Evolutionary conservation across 2,888 invertebrate species (phyloP).

Genomic region (Ophion obscuratus): DNA sequence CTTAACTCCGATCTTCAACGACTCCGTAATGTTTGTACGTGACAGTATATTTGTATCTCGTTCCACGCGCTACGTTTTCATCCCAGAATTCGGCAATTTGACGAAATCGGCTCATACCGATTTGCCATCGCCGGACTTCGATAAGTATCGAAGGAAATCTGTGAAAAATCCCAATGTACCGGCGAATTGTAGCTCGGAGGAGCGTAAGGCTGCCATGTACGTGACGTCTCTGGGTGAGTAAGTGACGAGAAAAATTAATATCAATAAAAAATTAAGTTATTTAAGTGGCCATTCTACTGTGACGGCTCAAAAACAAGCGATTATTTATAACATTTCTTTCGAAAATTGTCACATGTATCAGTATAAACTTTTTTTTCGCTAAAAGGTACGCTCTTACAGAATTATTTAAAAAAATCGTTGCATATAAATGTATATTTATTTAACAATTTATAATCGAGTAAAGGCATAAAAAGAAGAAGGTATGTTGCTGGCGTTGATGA

Average conservation of each 20-base stretch:
- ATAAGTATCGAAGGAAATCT: conserved; percentile 84
- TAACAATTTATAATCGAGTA: too few relatives aligned
- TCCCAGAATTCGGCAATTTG: conserved; percentile 10
- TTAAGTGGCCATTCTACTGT: too few relatives aligned
- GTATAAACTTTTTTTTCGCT: too few relatives aligned
- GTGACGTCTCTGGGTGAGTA: conserved; percentile 84
- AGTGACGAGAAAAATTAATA: background rate
- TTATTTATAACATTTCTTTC: too few relatives aligned
- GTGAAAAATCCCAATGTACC: conserved; percentile 79
- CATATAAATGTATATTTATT: too few relatives aligned
- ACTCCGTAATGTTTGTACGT: background rate
- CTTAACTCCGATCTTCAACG: background rate
- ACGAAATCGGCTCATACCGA: conserved; percentile 86
- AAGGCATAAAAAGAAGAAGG: too few relatives aligned
- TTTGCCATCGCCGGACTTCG: conserved; percentile 86
- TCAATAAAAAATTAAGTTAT: background rate
- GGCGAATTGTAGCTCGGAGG: conserved; percentile 80
- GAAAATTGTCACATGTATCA: too few relatives aligned
- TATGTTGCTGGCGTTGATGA: too few relatives aligned
- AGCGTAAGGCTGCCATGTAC: conserved; percentile 84
- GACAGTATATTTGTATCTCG: background rate
- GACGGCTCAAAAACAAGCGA: too few relatives aligned
- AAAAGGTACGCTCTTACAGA: too few relatives aligned
- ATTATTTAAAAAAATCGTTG: too few relatives aligned
- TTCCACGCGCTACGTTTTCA: background rate